Evolutionary conservation across 2,797 vertebrate genomes (phyloP).

Genomic region (Enteromius viviparus): DNA sequence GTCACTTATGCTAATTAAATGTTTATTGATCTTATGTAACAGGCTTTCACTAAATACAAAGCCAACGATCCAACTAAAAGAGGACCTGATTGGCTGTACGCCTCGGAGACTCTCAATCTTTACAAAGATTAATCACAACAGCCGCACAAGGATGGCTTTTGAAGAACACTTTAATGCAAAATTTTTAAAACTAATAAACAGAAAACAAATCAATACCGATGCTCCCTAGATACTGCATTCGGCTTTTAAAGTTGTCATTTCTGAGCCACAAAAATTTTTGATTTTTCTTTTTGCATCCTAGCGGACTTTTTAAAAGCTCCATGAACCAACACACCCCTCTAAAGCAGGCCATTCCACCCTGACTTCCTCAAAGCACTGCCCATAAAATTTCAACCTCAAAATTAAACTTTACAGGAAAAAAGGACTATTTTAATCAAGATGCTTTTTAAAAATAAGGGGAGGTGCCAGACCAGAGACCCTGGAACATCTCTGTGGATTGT

Average conservation of each 20-base stretch:
- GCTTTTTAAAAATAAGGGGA: slow-evolving; percentile 10
- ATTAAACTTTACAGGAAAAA: background rate
- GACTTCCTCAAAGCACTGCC: background rate
- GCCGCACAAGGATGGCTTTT: slow-evolving; percentile 3
- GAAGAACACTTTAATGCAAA: slow-evolving; percentile 31
- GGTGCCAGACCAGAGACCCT: background rate
- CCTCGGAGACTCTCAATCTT: slow-evolving; percentile 22
- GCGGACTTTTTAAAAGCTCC: background rate
- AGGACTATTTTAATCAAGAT: slow-evolving; percentile 8
- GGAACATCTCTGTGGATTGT: slow-evolving; percentile 16
- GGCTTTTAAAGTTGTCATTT: background rate
- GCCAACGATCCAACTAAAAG: slow-evolving; percentile 4
- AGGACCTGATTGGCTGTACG: slow-evolving; percentile 23
- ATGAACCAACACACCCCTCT: background rate
- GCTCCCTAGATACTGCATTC: background rate
- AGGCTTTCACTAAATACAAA: slow-evolving; percentile 43
- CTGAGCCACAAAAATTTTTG: background rate
- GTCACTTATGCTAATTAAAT: slow-evolving; percentile 50
- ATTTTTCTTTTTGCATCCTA: background rate
- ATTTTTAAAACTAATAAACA: background rate
- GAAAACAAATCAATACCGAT: background rate
- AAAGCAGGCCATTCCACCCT: background rate
- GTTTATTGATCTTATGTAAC: slow-evolving; percentile 48
- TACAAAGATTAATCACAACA: slow-evolving; percentile 31
- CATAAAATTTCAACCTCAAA: slow-evolving; percentile 4